Base-by-base conservation (phyloP, 2,888 invertebrate species). In the Allacma fusca region DNA sequence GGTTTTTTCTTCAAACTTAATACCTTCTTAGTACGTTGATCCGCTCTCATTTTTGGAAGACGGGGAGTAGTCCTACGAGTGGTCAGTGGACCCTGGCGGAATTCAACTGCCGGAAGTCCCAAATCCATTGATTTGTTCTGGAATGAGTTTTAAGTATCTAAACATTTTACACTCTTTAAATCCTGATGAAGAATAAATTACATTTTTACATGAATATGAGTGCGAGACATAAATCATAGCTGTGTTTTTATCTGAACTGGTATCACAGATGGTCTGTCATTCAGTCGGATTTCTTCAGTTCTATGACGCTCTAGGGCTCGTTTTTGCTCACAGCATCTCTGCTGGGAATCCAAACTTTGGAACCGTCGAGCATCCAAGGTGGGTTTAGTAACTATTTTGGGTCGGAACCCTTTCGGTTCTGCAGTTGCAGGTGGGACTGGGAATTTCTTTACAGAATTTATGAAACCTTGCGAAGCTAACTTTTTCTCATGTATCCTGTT, bases 291-390 rank as follows among this genome's bases (percentile, higher is more conserved):
- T 9, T 68, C 68, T 68, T 68, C 68, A 12, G 13, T 16, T 21
- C 43, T 16, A 21, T 28, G 7, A 23, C 40, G 68, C 19, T 68
- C 68, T 21, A 40, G 1, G 40, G n/a, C 19, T 13, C 67, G 40
- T 21, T 68, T 68, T 40, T 34, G 40, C 68, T 68, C 68, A 2
- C 19, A n/a, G 13, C 4, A 40, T 40, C 68, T 2, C 19, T 40
- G 40, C n/a, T 50, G 50, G 1, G 2, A n/a, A 1, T 13, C n/a
- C 2, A 19, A 2, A 40, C 40, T 19, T 23, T 68, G 68, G n/a
- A 23, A 68, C 68, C 40, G 13, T 68, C 68, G 68, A 68, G 40
- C n/a, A 28, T 65, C 65, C 24, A 26, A 65, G 28, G 68, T 40
- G 4, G 68, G 13, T 29, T 24, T 34, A 5, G 29, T 19, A 13